Evolutionary conservation across 2,888 invertebrate genomes (phyloP), one percentile per base, ranked within the genome.

Genomic region (Rhagophthalmus giganteus): DNA sequence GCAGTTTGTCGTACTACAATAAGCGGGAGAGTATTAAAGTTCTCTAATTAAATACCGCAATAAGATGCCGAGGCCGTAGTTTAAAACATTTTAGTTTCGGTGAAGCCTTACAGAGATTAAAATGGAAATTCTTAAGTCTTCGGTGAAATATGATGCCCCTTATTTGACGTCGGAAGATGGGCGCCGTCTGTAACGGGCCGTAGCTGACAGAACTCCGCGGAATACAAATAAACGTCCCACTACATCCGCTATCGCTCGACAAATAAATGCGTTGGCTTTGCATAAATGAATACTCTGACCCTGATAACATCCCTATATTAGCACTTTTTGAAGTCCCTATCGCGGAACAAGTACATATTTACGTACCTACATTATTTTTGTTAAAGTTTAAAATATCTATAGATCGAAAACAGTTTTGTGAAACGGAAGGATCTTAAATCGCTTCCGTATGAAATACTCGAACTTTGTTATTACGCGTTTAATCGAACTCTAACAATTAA

Each of bases 81-180:
- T 62, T 51, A 59, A 62, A 61, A 57, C 59, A 55, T 62, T 61
- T 55, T 60, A 61, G 61, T 57, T 57, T 50, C 48, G 39, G 30
- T 45, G 40, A 48, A 39, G 48, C 41, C 50, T 41, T 51, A 31
- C 58, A 57, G 58, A 64, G 64, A 66, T 66, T 65, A 66, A 66
- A 69, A 69, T 67, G 62, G 64, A 66, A 67, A 67, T 66, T 68
- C 65, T 65, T 65, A 63, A 67, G 67, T 65, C 69, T 60, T 61
- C 59, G 48, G 65, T 69, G 70, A 69, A 68, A 67, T 70, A 68
- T 68, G 66, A 71, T 65, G 59, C 63, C 63, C 62, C 66, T 66
- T 63, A 64, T 68, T 68, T 65, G 60, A 64, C 62, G 60, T 58
- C 55, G 45, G 50, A 45, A 54, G 53, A 55, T 51, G 53, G 55